phyloP scores from a whole-genome alignment of 2,888 invertebrate species.

The Prenolepis imparis region DNA sequence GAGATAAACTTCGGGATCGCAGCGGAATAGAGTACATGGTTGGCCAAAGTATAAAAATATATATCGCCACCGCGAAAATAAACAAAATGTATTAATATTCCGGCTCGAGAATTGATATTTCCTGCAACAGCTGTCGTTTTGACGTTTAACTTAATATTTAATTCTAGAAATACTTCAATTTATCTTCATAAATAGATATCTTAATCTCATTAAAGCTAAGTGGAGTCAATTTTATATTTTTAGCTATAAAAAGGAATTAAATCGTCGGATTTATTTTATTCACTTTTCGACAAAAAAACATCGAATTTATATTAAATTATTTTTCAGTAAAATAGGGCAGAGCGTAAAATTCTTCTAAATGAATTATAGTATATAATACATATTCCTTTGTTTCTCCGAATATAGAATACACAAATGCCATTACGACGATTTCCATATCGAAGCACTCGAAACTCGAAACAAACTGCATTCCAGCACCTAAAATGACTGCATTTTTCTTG shows the following conservation, averaged over 20 bases:
- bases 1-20: conserved; percentile 31
- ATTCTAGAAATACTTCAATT: background rate
- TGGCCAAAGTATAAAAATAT: conserved; percentile 28
- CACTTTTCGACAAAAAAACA: background rate
- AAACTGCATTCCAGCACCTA: background rate
- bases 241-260: background rate
- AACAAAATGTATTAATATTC: conserved; percentile 5
- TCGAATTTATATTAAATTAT: background rate
- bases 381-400: background rate
- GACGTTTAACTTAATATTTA: background rate
- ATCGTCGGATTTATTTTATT: background rate
- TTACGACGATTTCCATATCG: background rate
- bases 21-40: conserved; percentile 15
- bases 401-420: background rate
- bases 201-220: background rate
- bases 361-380: background rate
- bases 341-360: background rate
- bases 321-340: background rate
- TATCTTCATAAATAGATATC: background rate
- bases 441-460: conserved; percentile 15
- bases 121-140: background rate
- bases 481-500: background rate
- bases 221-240: background rate
- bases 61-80: conserved; percentile 7
- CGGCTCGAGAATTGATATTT: background rate